These are phyloP conservation scores for Linyphia triangularis DNA, from an alignment of 2,888 invertebrate genomes.

Conservation along the genomic window DNA sequence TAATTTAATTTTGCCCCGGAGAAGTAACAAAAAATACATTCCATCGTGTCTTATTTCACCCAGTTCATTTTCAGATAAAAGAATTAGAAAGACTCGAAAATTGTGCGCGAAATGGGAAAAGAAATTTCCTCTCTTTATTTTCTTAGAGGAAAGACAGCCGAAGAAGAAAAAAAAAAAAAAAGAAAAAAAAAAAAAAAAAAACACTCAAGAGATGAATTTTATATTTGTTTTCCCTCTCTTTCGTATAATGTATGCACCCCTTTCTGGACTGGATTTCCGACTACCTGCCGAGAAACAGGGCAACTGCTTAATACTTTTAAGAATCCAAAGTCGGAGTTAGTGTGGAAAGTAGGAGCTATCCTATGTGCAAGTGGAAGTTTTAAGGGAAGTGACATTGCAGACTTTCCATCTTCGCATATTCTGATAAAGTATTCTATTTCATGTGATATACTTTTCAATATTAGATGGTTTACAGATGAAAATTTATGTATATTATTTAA, in stretches of 20 bases:
- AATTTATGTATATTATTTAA: no score
- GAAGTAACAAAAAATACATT: not conserved
- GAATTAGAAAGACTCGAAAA: constrained; percentile 54
- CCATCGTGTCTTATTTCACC: constrained; percentile 30
- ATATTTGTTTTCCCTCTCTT: constrained; percentile 40
- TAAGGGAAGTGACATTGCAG: not conserved
- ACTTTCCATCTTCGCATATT: not conserved
- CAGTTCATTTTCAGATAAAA: constrained; percentile 42
- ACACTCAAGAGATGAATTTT: constrained; percentile 50
- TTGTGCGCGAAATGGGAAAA: constrained; percentile 28
- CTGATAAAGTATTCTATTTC: not conserved
- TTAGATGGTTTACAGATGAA: not conserved
- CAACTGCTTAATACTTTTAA: constrained; percentile 23
- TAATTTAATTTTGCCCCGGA: constrained; percentile 59
- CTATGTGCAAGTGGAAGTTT: not conserved
- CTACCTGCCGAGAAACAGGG: not conserved
- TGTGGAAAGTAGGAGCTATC: not conserved
- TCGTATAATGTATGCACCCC: constrained; percentile 59
- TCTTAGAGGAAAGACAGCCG: not conserved
- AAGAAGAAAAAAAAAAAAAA: not conserved
- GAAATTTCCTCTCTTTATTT: constrained; percentile 24
- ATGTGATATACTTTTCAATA: not conserved
- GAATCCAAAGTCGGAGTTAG: constrained; percentile 7
- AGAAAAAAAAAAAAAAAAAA: not conserved
- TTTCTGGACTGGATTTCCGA: constrained; percentile 1